phyloP scores from a whole-genome alignment of 2,113 vertebrate genomes.

The Actenoides hombroni region DNA sequence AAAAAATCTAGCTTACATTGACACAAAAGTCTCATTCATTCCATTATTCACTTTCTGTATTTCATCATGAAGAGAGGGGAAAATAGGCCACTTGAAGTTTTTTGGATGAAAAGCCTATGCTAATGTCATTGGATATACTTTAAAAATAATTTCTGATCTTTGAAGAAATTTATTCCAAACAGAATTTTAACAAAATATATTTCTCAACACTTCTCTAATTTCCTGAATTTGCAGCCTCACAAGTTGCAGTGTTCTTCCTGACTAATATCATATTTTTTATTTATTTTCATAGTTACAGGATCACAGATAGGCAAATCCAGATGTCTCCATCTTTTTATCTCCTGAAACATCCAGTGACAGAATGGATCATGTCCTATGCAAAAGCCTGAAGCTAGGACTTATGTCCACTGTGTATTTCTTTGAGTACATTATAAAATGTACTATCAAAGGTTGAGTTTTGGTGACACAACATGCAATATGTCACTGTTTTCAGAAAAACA shows the following conservation, averaged over 20 bases:
- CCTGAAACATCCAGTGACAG: background rate
- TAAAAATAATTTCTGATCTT: background rate
- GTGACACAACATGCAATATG: background rate
- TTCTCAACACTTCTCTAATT: background rate
- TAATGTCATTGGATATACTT: background rate
- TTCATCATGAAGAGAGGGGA: background rate
- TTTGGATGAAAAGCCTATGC: background rate
- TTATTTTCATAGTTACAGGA: background rate
- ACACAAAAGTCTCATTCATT: background rate
- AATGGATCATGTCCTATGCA: background rate
- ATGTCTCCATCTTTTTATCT: background rate
- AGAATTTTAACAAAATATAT: background rate
- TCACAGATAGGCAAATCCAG: background rate
- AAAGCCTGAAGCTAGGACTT: background rate
- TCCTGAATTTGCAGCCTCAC: background rate
- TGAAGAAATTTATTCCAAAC: background rate
- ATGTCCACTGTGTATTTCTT: background rate
- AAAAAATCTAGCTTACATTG: background rate
- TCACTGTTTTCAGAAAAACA: background rate
- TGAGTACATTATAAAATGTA: background rate
- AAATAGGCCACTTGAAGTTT: background rate
- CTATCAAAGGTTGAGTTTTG: background rate
- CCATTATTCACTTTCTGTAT: background rate
- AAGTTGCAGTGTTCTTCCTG: background rate
- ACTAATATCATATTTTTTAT: background rate